These are phyloP conservation scores for Epinephelus fuscoguttatus DNA, from an alignment of 2,113 vertebrate species.

Conservation along the genomic window DNA sequence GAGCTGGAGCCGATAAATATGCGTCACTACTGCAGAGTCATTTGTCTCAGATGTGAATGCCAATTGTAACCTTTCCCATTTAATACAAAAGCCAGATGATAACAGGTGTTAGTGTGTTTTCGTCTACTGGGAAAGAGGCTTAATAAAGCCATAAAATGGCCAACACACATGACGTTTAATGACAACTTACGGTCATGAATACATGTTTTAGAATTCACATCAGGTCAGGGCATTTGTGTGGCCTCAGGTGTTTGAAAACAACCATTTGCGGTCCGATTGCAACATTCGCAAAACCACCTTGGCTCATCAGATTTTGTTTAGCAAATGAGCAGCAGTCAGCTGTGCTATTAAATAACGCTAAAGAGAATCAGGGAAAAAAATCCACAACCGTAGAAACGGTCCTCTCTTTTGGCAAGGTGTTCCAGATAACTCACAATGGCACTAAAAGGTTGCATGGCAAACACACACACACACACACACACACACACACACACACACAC, in stretches of 20 bases:
- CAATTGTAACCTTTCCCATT: no score
- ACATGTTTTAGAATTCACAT: neutral
- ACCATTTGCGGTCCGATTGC: neutral
- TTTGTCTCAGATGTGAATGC: no score
- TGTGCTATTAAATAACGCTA: neutral
- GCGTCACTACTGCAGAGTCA: no score
- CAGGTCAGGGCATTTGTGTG: neutral
- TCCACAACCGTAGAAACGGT: conserved; percentile 20
- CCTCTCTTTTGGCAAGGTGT: neutral
- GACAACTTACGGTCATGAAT: neutral
- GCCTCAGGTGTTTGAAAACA: conserved; percentile 4
- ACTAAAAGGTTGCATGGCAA: conserved; percentile 20
- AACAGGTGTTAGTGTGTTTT: no score
- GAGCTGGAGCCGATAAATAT: no score
- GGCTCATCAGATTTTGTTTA: conserved; percentile 6
- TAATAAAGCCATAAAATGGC: neutral
- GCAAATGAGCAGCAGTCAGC: conserved; percentile 34
- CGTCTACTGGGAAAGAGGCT: no score
- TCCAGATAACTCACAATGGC: conserved; percentile 30
- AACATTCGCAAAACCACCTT: neutral
- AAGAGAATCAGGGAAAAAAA: neutral
- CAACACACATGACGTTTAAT: neutral
- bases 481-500: neutral
- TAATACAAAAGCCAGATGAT: no score
- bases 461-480: neutral